Base-by-base conservation (phyloP, 2,888 invertebrate species). In the Ceratothoa steindachneri region DNA sequence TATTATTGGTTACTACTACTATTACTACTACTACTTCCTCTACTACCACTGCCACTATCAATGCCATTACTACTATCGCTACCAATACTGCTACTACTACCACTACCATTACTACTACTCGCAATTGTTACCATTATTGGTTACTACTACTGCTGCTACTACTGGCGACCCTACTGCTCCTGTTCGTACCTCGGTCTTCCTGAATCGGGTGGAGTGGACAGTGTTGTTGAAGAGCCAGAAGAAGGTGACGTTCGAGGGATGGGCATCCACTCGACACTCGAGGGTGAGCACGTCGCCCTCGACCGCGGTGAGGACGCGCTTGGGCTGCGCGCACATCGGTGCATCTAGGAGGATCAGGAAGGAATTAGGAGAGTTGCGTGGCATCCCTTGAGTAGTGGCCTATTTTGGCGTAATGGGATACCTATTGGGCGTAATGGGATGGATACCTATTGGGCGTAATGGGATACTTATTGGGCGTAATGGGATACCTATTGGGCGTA, bases 181-280 rank as follows among this genome's bases (percentile, higher is more conserved):
- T n/a, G n/a, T n/a, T n/a, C 72, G 27, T 41, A 78, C 78, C 73
- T 78, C 75, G 24, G 41, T 41, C 30, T 73, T 65, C 64, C 78
- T 73, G 60, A 78, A 75, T 27, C 69, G 67, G 2, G 78, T 78
- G 7, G 78, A 78, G 55, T 78, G 75, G 19, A 78, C 78, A 1
- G 78, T 78, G 66, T 78, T 78, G 73, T 78, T 78, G 68, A 78
- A 78, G 65, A 75, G 75, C 78, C 78, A 78, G 30, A 72, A 64
- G 41, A 78, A 78, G 19, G 75, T 75, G 69, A 78, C 75, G 51
- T 78, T 78, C 4, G 73, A 29, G 5, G 78, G 78, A 55, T 78
- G 69, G 31, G 78, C 78, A 31, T 78, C 78, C 7, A 78, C 78
- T 22, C 24, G 52, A 41, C 78, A 78, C 51, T 71, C 53, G 1